Conservation (phyloP, 92 coral and sea anemone genomes). For the Meandrina meandrites region DNA sequence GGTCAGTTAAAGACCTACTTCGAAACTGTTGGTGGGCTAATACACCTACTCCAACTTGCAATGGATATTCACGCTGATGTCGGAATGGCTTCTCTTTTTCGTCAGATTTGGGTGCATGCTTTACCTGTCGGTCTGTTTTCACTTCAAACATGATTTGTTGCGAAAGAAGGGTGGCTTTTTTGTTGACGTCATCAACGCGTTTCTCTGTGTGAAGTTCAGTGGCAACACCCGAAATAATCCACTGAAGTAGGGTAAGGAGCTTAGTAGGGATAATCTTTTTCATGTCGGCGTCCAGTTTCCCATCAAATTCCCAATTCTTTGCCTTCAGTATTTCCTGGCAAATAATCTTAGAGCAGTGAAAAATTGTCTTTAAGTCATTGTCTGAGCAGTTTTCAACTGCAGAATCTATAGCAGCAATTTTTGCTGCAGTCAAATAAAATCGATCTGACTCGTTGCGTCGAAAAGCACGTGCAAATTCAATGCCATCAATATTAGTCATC, state of each 20-base stretch:
- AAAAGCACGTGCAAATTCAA: conserved; percentile 52
- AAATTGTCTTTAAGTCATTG: conserved; percentile 39
- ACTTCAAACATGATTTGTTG: conserved; percentile 43
- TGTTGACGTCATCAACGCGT: conserved; percentile 38
- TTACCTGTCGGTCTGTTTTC: conserved; percentile 42
- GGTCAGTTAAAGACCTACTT: conserved; percentile 41
- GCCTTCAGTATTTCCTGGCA: conserved; percentile 30
- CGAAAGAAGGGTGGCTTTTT: conserved; percentile 32
- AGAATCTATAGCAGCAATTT: conserved; percentile 58
- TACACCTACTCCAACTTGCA: conserved; percentile 39
- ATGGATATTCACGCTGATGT: conserved; percentile 42
- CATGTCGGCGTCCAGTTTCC: background rate
- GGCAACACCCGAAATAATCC: conserved; percentile 42
- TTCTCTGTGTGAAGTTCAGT: conserved; percentile 34
- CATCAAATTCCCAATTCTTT: conserved; percentile 47
- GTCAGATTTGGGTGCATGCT: conserved; percentile 28
- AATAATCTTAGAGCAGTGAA: conserved; percentile 40
- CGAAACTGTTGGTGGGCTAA: conserved; percentile 33
- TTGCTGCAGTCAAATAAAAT: conserved; percentile 50
- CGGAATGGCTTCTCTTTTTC: conserved; percentile 37
- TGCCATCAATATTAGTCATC: conserved; percentile 39
- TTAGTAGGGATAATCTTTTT: conserved; percentile 39
- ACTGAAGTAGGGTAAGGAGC: conserved; percentile 37
- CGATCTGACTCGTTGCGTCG: conserved; percentile 53
- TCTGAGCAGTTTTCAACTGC: conserved; percentile 41